These are phyloP conservation scores for Lanius ludovicianus DNA, from an alignment of 2,113 vertebrate species.

Conservation along the genomic window DNA sequence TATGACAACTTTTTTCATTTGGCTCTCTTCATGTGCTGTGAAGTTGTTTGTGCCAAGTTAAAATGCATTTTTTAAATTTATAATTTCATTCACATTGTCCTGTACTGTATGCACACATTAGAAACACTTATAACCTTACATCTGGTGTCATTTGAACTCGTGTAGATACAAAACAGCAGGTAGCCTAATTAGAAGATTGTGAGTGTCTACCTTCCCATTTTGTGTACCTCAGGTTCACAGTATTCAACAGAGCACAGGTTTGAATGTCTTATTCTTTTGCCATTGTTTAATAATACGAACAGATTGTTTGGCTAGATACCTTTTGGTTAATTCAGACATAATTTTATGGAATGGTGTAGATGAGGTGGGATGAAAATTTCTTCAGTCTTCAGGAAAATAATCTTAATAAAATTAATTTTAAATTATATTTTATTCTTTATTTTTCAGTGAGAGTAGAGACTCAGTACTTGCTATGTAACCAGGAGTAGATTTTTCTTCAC, in stretches of 20 bases:
- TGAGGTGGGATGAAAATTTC: not conserved
- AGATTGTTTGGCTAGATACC: not conserved
- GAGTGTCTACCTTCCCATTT: not conserved
- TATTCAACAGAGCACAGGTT: not conserved
- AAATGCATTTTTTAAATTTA: not conserved
- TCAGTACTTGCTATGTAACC: not conserved
- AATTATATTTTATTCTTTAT: not conserved
- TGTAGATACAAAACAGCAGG: not conserved
- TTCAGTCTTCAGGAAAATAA: not conserved
- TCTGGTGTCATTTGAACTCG: not conserved
- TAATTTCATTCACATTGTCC: not conserved
- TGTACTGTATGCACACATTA: not conserved
- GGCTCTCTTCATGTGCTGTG: not conserved
- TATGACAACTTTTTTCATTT: not conserved
- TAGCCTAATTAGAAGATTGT: not conserved
- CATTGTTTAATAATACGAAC: not conserved
- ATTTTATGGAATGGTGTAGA: not conserved
- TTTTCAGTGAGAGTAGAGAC: not conserved
- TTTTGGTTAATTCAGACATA: not conserved
- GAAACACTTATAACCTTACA: not conserved
- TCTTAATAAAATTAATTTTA: slow-evolving; percentile 22
- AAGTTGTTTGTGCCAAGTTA: not conserved
- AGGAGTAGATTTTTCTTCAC: not conserved
- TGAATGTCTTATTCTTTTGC: not conserved
- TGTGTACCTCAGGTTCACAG: not conserved